These are phyloP conservation scores for Drosophila micromelanica DNA, from an alignment of 1,140 invertebrate genomes.

Conservation along the genomic window DNA sequence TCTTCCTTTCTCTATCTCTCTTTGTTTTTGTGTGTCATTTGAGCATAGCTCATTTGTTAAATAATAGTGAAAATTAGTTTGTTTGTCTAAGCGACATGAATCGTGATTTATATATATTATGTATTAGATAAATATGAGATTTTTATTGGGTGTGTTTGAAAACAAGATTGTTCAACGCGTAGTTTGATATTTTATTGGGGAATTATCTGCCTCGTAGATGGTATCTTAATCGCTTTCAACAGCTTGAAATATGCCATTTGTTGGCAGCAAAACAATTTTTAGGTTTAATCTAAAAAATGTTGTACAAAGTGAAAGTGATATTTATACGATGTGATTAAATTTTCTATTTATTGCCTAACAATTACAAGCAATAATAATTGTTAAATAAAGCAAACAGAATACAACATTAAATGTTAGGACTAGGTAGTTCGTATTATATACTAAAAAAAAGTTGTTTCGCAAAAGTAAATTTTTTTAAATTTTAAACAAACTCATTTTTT, in stretches of 20 bases:
- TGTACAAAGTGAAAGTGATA: conserved; percentile 14
- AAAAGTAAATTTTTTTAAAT: too few relatives aligned
- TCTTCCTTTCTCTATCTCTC: too few relatives aligned
- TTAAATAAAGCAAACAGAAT: too few relatives aligned
- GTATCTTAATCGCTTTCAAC: conserved; percentile 17
- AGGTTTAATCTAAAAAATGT: conserved; percentile 5
- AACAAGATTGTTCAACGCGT: conserved; percentile 29
- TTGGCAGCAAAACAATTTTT: neutral
- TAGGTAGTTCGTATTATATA: too few relatives aligned
- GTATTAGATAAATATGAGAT: conserved; percentile 34
- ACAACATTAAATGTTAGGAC: too few relatives aligned
- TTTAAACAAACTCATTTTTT: too few relatives aligned
- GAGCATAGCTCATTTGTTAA: conserved; percentile 61
- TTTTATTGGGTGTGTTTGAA: conserved; percentile 23
- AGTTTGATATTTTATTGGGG: conserved; percentile 16
- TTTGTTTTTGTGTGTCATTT: conserved; percentile 23
- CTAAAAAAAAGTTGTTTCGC: too few relatives aligned
- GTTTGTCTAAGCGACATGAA: conserved; percentile 59
- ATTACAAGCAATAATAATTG: neutral
- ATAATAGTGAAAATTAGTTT: conserved; percentile 75
- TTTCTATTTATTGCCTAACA: neutral
- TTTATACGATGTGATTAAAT: neutral
- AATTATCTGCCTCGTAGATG: conserved; percentile 6
- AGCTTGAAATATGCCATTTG: conserved; percentile 11
- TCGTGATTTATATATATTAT: conserved; percentile 61